phyloP scores from a whole-genome alignment of 2,888 invertebrate genomes.

The Zhengitettix transpicula region DNA sequence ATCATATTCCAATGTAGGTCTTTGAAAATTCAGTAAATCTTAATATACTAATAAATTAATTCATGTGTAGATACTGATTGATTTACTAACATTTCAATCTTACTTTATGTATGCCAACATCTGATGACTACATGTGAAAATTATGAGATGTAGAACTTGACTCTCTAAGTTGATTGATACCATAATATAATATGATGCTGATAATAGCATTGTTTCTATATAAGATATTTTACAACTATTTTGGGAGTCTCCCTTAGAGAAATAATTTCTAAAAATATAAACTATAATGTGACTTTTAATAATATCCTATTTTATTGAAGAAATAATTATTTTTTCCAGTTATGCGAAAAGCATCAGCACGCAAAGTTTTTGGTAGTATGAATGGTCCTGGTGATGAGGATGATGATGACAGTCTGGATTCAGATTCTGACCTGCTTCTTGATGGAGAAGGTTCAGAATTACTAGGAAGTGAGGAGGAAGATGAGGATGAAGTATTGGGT shows the following conservation, averaged over 20 bases:
- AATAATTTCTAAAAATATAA: neutral
- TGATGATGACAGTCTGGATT: slow-evolving; percentile 22
- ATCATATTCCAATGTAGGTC: neutral
- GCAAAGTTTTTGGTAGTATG: slow-evolving; percentile 37
- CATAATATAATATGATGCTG: too few species aligned
- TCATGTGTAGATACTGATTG: too few species aligned
- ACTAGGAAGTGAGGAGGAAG: slow-evolving; percentile 40
- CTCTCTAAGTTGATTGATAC: too few species aligned
- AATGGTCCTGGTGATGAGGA: slow-evolving; percentile 26
- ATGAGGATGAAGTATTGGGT: slow-evolving; percentile 29
- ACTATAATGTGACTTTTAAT: neutral
- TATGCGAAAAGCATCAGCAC: slow-evolving; percentile 7
- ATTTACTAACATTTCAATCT: too few species aligned
- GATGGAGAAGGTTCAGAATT: slow-evolving; percentile 42
- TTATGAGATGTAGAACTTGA: too few species aligned
- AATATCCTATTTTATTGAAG: neutral
- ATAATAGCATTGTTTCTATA: too few species aligned
- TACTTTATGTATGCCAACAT: too few species aligned
- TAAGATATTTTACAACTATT: neutral
- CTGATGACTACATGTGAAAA: too few species aligned
- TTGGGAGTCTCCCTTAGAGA: neutral
- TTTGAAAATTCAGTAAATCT: too few species aligned
- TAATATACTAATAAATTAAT: too few species aligned
- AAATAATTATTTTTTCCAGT: slow-evolving; percentile 3
- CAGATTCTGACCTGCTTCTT: slow-evolving; percentile 34